A percentile compares a stretch with the other conserved stretches of the same genome.
These are phyloP conservation scores for Pocillopora meandrina DNA, from an alignment of 92 coral and sea anemone genomes.

Conservation along the genomic window DNA sequence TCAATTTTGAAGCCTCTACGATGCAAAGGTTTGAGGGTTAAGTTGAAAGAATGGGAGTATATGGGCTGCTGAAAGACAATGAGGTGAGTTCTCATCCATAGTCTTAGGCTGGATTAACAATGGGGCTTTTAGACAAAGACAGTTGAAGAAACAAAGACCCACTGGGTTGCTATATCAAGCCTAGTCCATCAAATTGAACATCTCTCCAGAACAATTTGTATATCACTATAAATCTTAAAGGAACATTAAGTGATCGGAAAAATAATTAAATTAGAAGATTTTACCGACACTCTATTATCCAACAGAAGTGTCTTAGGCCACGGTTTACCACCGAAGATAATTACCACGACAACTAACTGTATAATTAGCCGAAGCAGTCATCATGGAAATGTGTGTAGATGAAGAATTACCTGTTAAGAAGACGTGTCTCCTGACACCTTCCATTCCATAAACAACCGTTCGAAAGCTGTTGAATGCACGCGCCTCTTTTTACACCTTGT, in stretches of 20 bases:
- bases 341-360: slow-evolving; percentile 26
- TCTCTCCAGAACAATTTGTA: neutral
- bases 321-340: slow-evolving; percentile 2
- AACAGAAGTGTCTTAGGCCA: neutral
- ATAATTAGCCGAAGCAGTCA: neutral
- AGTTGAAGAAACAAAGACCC: too few relatives aligned
- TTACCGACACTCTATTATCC: slow-evolving; percentile 9
- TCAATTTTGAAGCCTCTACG: too few relatives aligned
- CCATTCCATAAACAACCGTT: neutral
- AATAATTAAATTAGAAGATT: slow-evolving; percentile 14
- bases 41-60: too few relatives aligned
- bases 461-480: neutral
- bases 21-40: too few relatives aligned
- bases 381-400: slow-evolving; percentile 9
- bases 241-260: slow-evolving; percentile 9
- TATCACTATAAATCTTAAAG: neutral
- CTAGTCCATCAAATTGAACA: neutral
- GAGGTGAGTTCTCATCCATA: too few relatives aligned
- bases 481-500: neutral
- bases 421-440: slow-evolving; percentile 25
- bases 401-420: slow-evolving; percentile 16
- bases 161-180: too few relatives aligned
- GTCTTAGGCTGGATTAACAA: too few relatives aligned
- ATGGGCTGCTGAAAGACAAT: too few relatives aligned
- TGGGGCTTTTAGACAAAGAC: too few relatives aligned